phyloP scores from a whole-genome alignment of 2,888 invertebrate genomes.

The Sesamia inferens region DNA sequence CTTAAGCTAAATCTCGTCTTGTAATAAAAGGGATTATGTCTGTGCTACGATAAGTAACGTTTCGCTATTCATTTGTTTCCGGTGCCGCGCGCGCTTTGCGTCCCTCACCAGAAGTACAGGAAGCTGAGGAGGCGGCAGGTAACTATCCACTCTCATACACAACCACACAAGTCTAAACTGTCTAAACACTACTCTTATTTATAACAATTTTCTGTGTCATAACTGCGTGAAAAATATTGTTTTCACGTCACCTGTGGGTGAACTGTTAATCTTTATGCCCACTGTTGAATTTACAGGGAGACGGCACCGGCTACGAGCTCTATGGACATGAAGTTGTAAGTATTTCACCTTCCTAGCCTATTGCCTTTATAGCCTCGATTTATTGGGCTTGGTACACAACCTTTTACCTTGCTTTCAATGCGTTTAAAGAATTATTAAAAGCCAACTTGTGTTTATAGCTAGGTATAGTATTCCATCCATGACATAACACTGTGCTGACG shows the following conservation, averaged over 20 bases:
- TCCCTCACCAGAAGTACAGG: constrained; percentile 93
- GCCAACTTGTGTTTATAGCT: too few relatives aligned
- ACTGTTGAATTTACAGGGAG: constrained; percentile 93
- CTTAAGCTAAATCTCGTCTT: too few relatives aligned
- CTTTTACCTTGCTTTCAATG: too few relatives aligned
- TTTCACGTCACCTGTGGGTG: constrained; percentile 20
- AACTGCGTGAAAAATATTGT: not conserved
- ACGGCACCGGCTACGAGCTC: constrained; percentile 93
- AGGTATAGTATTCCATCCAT: too few relatives aligned
- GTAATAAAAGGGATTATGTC: too few relatives aligned
- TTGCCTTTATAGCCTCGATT: too few relatives aligned
- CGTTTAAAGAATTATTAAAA: too few relatives aligned
- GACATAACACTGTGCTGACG: too few relatives aligned
- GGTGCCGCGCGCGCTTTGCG: constrained; percentile 68
- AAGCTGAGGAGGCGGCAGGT: constrained; percentile 95
- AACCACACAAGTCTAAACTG: not conserved
- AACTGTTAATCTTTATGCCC: constrained; percentile 88
- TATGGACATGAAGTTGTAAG: constrained; percentile 93
- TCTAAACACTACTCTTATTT: too few relatives aligned
- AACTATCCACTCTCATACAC: constrained; percentile 81
- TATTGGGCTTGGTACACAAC: too few relatives aligned
- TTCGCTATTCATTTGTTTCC: constrained; percentile 63
- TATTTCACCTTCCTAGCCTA: constrained; percentile 56
- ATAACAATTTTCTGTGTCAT: not conserved
- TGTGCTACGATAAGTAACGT: constrained; percentile 60